Percentiles rank a stretch among this genome's conserved stretches.
These are phyloP conservation scores for Amblyornis subalaris DNA, from an alignment of 2,113 vertebrate species.

Conservation along the genomic window DNA sequence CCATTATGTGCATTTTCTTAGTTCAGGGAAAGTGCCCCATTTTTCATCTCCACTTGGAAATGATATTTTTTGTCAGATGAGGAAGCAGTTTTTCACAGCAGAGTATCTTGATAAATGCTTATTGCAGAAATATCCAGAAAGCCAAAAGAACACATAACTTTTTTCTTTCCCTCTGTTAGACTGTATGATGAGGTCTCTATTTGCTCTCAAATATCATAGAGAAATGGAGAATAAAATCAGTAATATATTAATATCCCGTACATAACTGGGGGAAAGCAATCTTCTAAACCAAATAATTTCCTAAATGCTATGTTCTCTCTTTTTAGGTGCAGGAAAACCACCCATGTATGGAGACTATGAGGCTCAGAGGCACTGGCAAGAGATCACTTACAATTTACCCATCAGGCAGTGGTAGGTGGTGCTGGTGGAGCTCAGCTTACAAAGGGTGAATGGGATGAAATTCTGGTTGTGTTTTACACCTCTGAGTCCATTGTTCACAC, in stretches of 20 bases:
- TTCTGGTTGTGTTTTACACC: background rate
- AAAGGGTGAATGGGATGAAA: background rate
- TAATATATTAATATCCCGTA: background rate
- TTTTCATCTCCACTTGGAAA: conserved; percentile 41
- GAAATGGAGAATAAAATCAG: background rate
- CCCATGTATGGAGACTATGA: conserved; percentile 98
- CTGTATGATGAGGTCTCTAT: background rate
- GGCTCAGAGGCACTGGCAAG: conserved; percentile 98
- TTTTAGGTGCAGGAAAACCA: conserved; percentile 85
- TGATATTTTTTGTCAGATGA: conserved; percentile 37
- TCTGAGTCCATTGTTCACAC: background rate
- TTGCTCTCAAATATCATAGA: background rate
- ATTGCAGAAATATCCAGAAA: conserved; percentile 30
- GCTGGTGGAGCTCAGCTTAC: background rate
- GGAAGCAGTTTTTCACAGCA: conserved; percentile 27
- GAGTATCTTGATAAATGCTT: conserved; percentile 47
- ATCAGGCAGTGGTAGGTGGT: conserved; percentile 83
- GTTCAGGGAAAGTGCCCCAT: background rate
- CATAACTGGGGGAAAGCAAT: background rate
- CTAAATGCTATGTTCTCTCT: background rate
- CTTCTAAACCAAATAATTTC: background rate
- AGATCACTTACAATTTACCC: conserved; percentile 92
- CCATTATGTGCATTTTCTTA: background rate
- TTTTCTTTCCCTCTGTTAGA: background rate
- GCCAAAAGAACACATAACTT: background rate